phyloP scores from a whole-genome alignment of 2,797 vertebrate species.

The Myotis vivesi region DNA sequence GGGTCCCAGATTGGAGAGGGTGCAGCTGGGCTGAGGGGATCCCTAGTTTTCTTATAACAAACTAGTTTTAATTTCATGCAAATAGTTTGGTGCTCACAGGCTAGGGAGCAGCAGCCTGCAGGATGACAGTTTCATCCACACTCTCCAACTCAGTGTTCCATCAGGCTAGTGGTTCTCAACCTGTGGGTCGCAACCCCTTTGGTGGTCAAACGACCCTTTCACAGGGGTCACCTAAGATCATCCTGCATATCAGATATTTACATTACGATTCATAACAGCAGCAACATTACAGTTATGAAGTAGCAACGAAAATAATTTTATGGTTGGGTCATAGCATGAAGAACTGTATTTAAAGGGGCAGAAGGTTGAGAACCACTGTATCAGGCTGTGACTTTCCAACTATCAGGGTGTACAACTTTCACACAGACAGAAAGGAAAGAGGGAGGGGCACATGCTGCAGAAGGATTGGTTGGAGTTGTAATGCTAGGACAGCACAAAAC shows the following conservation, averaged over 20 bases:
- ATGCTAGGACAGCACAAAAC: conserved; percentile 58
- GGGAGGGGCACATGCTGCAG: neutral
- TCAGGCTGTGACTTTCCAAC: conserved; percentile 7
- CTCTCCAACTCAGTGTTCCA: neutral
- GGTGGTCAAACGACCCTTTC: no score
- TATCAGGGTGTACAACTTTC: conserved; percentile 1
- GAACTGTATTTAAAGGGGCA: no score
- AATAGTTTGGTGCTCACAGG: neutral
- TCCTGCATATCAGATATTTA: no score
- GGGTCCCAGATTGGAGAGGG: no score
- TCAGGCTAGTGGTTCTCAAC: neutral
- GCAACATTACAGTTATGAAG: no score
- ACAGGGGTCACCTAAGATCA: no score
- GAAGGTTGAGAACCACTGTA: no score
- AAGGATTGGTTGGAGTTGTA: conserved; percentile 63
- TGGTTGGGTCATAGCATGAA: no score
- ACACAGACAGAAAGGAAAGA: conserved; percentile 28
- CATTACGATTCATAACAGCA: no score
- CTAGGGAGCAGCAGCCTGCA: neutral
- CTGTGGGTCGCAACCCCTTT: no score
- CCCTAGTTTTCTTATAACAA: neutral
- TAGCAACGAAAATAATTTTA: no score
- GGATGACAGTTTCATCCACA: neutral
- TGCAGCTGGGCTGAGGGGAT: no score
- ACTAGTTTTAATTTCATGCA: conserved; percentile 54